A percentile compares a stretch with the other conserved stretches of the same genome.
Conservation (phyloP, 2,888 invertebrate species). For the Globia sparganii region DNA sequence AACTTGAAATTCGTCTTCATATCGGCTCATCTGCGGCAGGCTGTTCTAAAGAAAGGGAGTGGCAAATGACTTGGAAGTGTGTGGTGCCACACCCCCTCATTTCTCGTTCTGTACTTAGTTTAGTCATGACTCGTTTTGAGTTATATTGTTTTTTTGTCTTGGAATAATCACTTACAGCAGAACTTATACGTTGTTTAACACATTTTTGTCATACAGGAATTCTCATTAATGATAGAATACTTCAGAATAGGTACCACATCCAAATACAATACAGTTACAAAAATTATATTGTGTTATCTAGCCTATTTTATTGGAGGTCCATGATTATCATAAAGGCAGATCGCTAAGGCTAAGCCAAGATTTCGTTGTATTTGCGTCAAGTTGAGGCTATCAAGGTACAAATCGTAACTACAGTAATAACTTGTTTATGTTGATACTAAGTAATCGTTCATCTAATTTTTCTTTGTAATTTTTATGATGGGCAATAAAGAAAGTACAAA, state of each 20-base stretch:
- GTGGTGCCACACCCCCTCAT: constrained; percentile 36
- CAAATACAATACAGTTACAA: neutral
- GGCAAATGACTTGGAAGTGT: constrained; percentile 31
- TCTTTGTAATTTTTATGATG: constrained; percentile 53
- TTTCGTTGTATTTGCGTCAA: constrained; percentile 41
- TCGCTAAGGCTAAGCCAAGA: constrained; percentile 16
- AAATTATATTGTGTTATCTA: neutral
- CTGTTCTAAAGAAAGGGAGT: constrained; percentile 39
- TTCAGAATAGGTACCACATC: neutral
- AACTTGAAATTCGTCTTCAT: constrained; percentile 35
- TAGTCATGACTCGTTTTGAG: neutral
- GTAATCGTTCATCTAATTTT: constrained; percentile 64
- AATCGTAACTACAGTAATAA: constrained; percentile 50
- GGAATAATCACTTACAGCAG: neutral
- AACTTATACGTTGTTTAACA: neutral
- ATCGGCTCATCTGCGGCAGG: constrained; percentile 47
- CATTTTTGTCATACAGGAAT: constrained; percentile 7
- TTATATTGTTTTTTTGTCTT: constrained; percentile 14
- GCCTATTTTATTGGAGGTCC: neutral
- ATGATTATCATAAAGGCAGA: constrained; percentile 13
- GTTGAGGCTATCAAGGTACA: constrained; percentile 46
- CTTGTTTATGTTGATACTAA: constrained; percentile 59
- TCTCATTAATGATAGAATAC: neutral
- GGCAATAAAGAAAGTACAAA: constrained; percentile 48
- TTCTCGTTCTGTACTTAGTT: neutral